These are phyloP conservation scores for Drosophila setifemur DNA, from an alignment of 1,140 invertebrate species.

Conservation along the genomic window DNA sequence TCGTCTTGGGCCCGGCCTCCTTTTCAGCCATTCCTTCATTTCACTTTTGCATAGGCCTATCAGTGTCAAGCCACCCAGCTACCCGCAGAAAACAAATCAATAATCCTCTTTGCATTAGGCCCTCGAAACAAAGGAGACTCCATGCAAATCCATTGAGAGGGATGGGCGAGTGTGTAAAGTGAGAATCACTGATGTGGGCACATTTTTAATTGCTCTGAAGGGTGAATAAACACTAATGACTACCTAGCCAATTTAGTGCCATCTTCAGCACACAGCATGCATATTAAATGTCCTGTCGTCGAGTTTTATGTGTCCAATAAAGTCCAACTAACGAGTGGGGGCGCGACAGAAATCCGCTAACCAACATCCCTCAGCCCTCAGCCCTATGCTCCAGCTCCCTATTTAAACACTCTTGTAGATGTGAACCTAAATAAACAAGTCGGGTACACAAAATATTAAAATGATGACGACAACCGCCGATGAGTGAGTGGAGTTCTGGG, in stretches of 20 bases:
- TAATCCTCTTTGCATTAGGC: constrained; percentile 67
- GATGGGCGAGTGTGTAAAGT: constrained; percentile 9
- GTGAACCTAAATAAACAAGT: constrained; percentile 62
- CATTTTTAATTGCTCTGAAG: constrained; percentile 67
- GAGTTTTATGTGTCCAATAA: constrained; percentile 43
- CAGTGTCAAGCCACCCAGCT: constrained; percentile 12
- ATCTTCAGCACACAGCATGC: constrained; percentile 31
- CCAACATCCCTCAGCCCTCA: not conserved
- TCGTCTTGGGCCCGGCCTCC: not conserved
- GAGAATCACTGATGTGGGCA: constrained; percentile 49
- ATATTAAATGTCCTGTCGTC: constrained; percentile 62
- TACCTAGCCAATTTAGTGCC: constrained; percentile 39
- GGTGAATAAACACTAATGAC: constrained; percentile 55
- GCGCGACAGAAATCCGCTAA: constrained; percentile 21
- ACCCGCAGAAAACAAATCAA: constrained; percentile 56
- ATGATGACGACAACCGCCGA: constrained; percentile 53
- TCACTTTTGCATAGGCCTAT: constrained; percentile 16
- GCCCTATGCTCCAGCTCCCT: constrained; percentile 27
- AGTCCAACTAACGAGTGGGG: constrained; percentile 25
- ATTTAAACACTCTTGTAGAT: constrained; percentile 58
- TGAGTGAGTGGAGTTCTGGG: constrained; percentile 32
- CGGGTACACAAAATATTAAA: constrained; percentile 65
- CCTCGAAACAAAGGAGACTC: constrained; percentile 39
- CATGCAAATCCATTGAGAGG: constrained; percentile 40
- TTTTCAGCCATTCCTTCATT: constrained; percentile 1